Base-by-base conservation (phyloP, 2,113 vertebrate genomes). In the Glareola pratincola region DNA sequence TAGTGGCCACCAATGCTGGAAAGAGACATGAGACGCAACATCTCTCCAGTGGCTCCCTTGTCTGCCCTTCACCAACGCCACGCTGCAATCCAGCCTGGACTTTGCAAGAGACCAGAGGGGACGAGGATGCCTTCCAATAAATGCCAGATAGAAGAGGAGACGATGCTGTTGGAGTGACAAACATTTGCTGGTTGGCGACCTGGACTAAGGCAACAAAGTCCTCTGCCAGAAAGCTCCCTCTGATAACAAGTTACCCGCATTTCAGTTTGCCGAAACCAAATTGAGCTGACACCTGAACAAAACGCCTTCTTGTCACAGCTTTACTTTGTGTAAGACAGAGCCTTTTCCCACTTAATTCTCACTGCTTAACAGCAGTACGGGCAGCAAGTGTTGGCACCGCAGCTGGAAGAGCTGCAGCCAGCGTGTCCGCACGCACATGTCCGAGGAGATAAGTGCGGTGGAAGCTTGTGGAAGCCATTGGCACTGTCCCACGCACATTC, bases 391-490 rank as follows among this genome's bases (percentile, higher is more conserved):
- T 14, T 34, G 47, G 53, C 18, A 62, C 7, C 15, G 3, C 32
- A 29, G 51, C 21, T 53, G 51, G 23, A 51, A 60, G 30, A 47
- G 29, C 19, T 13, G 14, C 39, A 29, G 63, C 11, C 3, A 64
- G 66, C 1, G 1, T 2, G 14, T 34, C 45, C 30, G 43, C 26
- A 17, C 3, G 0, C 23, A 22, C 3, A 3, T 2, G 1, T 3
- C 16, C 2, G 4, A 7, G 51, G 12, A 32, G 48, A 22, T 21
- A 67, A 64, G 48, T 2, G 3, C 43, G 18, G 7, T 62, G 60
- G n/a, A 36, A 62, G 8, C 39, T 30, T 9, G 1, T 26, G 37
- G 85, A 45, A 83, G 32, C 37, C 23, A 27, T 12, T 11, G 1
- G 64, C 45, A 32, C 62, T 2, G 3, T 34, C n/a, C 12, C 36